Evolutionary conservation across 2,797 vertebrate species (phyloP).

Genomic region (Hippoglossus hippoglossus): DNA sequence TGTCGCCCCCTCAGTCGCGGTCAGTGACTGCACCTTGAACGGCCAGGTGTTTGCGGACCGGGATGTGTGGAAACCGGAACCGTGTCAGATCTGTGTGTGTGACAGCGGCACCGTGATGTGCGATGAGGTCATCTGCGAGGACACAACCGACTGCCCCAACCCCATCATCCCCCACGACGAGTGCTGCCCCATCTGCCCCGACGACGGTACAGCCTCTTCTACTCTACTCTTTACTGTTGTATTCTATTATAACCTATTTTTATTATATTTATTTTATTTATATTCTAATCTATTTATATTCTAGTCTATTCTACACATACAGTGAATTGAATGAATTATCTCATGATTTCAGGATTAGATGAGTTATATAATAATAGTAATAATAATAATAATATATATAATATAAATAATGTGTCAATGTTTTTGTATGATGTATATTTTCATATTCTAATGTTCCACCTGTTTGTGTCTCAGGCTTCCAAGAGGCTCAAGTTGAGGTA

Average conservation of each 20-base stretch:
- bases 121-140: constrained; percentile 91
- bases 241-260: no score
- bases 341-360: no score
- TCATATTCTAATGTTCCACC: neutral
- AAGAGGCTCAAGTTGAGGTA: constrained; percentile 80
- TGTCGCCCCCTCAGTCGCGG: constrained; percentile 68
- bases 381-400: no score
- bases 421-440: no score
- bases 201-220: constrained; percentile 70
- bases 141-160: constrained; percentile 87
- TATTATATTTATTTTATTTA: neutral
- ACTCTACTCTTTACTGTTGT: no score
- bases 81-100: constrained; percentile 94
- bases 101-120: constrained; percentile 91
- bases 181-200: constrained; percentile 93
- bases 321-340: no score
- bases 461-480: constrained; percentile 66
- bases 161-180: constrained; percentile 88
- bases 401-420: no score
- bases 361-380: no score
- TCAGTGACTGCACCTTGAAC: constrained; percentile 85
- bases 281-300: no score
- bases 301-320: no score
- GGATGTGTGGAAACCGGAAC: constrained; percentile 94
- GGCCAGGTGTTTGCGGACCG: constrained; percentile 88